phyloP scores from a whole-genome alignment of 2,113 vertebrate genomes.

The Tragelaphus buxtoni region DNA sequence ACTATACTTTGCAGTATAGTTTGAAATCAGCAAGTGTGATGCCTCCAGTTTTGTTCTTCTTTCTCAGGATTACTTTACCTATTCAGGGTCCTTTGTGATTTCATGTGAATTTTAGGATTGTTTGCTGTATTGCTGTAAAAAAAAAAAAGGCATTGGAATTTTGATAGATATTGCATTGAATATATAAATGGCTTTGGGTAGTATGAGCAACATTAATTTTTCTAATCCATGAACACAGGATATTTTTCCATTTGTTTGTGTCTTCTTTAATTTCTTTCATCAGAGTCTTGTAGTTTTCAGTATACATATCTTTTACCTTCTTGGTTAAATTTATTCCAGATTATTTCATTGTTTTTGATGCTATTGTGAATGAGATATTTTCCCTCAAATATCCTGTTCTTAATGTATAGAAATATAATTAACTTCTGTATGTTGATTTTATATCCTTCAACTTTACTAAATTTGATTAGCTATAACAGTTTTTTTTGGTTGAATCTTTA shows the following conservation, averaged over 20 bases:
- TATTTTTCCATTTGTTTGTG: background rate
- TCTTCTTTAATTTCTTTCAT: background rate
- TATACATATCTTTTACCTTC: background rate
- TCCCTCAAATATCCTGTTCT: background rate
- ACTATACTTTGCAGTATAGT: background rate
- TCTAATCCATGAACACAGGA: background rate
- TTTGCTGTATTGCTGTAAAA: background rate
- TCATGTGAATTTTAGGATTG: background rate
- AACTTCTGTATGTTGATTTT: background rate
- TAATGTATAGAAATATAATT: background rate
- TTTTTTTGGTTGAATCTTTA: background rate
- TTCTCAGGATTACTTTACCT: background rate
- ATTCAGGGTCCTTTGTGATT: background rate
- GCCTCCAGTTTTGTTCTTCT: background rate
- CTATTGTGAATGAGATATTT: background rate
- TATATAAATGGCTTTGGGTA: background rate
- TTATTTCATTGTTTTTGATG: background rate
- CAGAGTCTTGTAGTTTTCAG: background rate
- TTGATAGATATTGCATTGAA: background rate
- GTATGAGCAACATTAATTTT: background rate
- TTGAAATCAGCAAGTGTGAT: background rate
- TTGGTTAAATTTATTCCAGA: background rate
- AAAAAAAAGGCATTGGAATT: background rate
- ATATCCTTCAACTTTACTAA: background rate
- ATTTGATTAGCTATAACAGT: background rate